A percentile compares a stretch with the other conserved stretches of the same genome.
These are phyloP conservation scores for Sweltsa coloradensis DNA, from an alignment of 1,140 invertebrate species.

Conservation along the genomic window DNA sequence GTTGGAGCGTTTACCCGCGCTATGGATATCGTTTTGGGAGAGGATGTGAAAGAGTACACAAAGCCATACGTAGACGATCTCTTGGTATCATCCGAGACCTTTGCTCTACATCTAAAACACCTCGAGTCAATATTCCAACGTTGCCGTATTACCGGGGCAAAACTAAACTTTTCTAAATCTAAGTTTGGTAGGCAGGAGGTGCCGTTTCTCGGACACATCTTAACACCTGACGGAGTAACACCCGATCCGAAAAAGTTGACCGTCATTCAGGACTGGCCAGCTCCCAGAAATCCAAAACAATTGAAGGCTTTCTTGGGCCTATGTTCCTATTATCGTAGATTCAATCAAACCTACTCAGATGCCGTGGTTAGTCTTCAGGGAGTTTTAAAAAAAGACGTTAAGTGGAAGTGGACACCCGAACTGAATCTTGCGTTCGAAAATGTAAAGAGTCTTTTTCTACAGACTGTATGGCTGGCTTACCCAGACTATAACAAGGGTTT, in stretches of 20 bases:
- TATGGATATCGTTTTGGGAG: background rate
- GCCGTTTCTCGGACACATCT: slow-evolving; percentile 2
- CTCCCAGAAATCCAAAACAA: background rate
- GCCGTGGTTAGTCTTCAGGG: too few species aligned
- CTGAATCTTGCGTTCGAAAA: too few species aligned
- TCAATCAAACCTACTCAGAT: too few species aligned
- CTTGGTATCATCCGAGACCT: background rate
- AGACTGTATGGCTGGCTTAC: too few species aligned
- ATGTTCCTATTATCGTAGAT: too few species aligned
- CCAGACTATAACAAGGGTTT: too few species aligned
- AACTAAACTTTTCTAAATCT: background rate
- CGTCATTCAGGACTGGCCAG: slow-evolving; percentile 1
- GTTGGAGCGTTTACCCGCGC: background rate
- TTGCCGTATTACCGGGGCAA: background rate
- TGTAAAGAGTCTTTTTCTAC: too few species aligned
- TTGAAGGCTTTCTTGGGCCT: background rate
- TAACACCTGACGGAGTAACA: background rate
- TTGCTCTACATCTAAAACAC: background rate
- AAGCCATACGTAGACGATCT: slow-evolving; percentile 2
- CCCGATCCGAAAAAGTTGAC: background rate
- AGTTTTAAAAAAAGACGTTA: too few species aligned
- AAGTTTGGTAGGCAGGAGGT: background rate
- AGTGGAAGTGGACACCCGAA: too few species aligned
- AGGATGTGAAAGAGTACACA: background rate
- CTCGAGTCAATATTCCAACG: background rate